A percentile compares a stretch with the other conserved stretches of the same genome.
phyloP scores from a whole-genome alignment of 2,113 vertebrate genomes.

The Cairina moschata region DNA sequence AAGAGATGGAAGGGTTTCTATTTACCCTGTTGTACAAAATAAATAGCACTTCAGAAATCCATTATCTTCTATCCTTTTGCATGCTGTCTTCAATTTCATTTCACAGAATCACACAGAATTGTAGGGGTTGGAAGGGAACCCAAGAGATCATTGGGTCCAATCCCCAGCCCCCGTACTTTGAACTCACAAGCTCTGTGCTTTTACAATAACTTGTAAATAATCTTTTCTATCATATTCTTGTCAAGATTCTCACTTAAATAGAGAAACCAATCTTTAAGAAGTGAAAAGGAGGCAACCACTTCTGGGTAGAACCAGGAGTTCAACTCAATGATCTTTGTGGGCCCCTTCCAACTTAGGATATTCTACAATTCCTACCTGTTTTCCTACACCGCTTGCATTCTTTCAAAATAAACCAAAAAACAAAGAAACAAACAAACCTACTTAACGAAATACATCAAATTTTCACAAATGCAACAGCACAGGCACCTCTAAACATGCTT shows the following conservation, averaged over 20 bases:
- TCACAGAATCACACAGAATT: too few relatives aligned
- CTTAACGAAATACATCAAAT: accelerated
- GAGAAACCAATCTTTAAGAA: background rate
- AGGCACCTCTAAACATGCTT: background rate
- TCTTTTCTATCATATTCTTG: background rate
- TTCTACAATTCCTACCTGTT: too few relatives aligned
- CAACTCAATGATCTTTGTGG: too few relatives aligned
- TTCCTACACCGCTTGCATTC: background rate
- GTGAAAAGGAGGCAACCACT: background rate
- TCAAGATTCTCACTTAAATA: background rate
- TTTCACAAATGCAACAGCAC: background rate
- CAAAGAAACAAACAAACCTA: background rate
- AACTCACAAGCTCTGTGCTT: background rate
- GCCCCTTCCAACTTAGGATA: too few relatives aligned
- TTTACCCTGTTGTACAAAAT: background rate
- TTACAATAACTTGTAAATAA: background rate
- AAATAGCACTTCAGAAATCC: accelerated
- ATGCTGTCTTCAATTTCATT: background rate
- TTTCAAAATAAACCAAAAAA: background rate
- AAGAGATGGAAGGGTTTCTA: background rate
- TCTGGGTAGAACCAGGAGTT: too few relatives aligned
- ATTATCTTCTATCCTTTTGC: accelerated
- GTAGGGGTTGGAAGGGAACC: too few relatives aligned
- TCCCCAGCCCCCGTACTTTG: too few relatives aligned
- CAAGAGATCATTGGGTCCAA: too few relatives aligned